Base-by-base conservation (phyloP, 2,888 invertebrate species). In the Belgica antarctica region DNA sequence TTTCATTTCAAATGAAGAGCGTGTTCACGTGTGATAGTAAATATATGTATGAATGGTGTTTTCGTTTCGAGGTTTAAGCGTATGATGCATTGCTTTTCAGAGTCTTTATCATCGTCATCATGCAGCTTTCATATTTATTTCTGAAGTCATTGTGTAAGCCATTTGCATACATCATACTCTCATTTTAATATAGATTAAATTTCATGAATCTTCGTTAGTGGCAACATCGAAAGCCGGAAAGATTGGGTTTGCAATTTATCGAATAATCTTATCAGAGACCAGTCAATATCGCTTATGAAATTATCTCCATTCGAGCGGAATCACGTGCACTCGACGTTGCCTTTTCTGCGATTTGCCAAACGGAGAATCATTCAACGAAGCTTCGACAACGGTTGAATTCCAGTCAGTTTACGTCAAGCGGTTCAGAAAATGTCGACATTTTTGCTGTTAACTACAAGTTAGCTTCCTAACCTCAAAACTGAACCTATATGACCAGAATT, bases 171-270 rank as follows among this genome's bases (percentile, higher is more conserved):
- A 66, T 66, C 47, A 66, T 66, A 68, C 68, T n/a, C n/a, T 68
- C 68, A 68, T 68, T 68, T 68, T 34, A 68, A 68, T 68, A 68
- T 68, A 68, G 68, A 68, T 68, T 68, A 68, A 68, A 57, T 57
- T 68, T 47, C 68, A 17, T 22, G 62, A 62, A 22, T 62, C 22
- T 25, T 15, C 17, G 28, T 17, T 62, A 36, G 41, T 36, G 36
- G 25, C 19, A 62, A 41, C 15, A 12, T 41, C 7, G 41, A 41
- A 52, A 19, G 17, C 2, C 1, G 5, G 22, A 22, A 22, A 52
- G 52, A 52, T 52, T 22, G 22, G 17, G 22, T 52, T 52, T 52
- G 52, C 22, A 52, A n/a, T 52, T 52, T 52, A 52, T 52, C 52
- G 52, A 52, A 52, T 52, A 52, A 52, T 52, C 52, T 52, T 52